Conservation (phyloP, 2,797 vertebrate species). For the Lateolabrax maculatus region DNA sequence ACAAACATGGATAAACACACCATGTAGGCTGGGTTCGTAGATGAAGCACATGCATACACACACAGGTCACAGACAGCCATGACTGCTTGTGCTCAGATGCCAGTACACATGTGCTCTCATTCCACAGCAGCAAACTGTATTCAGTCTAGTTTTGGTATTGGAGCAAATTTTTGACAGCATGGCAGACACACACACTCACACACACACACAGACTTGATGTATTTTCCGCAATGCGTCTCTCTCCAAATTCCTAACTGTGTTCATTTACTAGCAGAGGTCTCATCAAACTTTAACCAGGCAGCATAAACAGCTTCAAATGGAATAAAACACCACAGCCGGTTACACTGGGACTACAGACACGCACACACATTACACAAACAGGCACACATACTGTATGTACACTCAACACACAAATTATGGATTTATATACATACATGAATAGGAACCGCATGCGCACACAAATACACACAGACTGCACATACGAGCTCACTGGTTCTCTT, state of each 20-base stretch:
- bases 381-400: neutral
- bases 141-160: constrained; percentile 17
- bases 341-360: constrained; percentile 46
- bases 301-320: constrained; percentile 83
- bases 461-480: neutral
- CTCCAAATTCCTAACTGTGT: constrained; percentile 69
- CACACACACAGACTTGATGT: constrained; percentile 43
- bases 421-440: neutral
- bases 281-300: constrained; percentile 83
- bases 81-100: neutral
- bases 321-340: constrained; percentile 71
- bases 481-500: neutral
- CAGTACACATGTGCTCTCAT: constrained; percentile 1
- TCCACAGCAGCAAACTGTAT: constrained; percentile 26
- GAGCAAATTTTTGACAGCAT: constrained; percentile 38
- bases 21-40: neutral
- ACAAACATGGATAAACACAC: constrained; percentile 47
- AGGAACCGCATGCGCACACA: neutral
- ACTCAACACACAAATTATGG: neutral
- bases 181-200: constrained; percentile 4
- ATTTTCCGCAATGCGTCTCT: constrained; percentile 79
- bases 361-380: constrained; percentile 11
- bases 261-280: constrained; percentile 77
- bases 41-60: constrained; percentile 19
- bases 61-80: constrained; percentile 9